A percentile compares a stretch with the other conserved stretches of the same genome.
These are phyloP conservation scores for Drosophila tristis DNA, from an alignment of 1,140 invertebrate genomes.

Conservation along the genomic window DNA sequence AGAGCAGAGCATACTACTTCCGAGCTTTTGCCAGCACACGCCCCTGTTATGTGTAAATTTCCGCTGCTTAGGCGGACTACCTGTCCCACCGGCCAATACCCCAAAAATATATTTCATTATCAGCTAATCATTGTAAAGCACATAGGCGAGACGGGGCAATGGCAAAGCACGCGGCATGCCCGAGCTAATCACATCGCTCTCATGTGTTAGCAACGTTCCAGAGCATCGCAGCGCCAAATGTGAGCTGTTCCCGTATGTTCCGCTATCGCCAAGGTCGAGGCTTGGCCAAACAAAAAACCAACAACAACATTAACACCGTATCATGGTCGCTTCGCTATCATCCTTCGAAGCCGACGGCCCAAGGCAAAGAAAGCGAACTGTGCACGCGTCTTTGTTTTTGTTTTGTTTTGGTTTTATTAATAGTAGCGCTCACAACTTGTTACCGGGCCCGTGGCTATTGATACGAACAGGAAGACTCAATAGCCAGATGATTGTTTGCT, in stretches of 20 bases:
- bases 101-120: conserved; percentile 38
- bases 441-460: conserved; percentile 39
- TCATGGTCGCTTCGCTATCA: conserved; percentile 38
- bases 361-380: conserved; percentile 39
- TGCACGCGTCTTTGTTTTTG: conserved; percentile 68
- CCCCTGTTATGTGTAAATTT: conserved; percentile 56
- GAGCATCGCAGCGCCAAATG: conserved; percentile 28
- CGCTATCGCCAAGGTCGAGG: conserved; percentile 64
- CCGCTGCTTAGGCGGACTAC: conserved; percentile 53
- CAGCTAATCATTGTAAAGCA: conserved; percentile 41
- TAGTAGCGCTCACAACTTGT: conserved; percentile 45
- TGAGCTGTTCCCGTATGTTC: conserved; percentile 14
- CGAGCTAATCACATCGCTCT: conserved; percentile 57
- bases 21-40: conserved; percentile 37
- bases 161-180: conserved; percentile 51
- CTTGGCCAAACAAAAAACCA: conserved; percentile 35
- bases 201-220: conserved; percentile 53
- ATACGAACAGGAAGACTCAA: conserved; percentile 7
- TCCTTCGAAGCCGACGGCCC: conserved; percentile 28
- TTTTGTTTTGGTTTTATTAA: conserved; percentile 69
- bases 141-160: conserved; percentile 13
- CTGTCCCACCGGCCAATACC: conserved; percentile 38
- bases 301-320: conserved; percentile 31
- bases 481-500: not conserved
- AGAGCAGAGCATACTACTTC: not conserved